Conservation (phyloP, 2,888 invertebrate species). For the Barypeithes pellucidus region DNA sequence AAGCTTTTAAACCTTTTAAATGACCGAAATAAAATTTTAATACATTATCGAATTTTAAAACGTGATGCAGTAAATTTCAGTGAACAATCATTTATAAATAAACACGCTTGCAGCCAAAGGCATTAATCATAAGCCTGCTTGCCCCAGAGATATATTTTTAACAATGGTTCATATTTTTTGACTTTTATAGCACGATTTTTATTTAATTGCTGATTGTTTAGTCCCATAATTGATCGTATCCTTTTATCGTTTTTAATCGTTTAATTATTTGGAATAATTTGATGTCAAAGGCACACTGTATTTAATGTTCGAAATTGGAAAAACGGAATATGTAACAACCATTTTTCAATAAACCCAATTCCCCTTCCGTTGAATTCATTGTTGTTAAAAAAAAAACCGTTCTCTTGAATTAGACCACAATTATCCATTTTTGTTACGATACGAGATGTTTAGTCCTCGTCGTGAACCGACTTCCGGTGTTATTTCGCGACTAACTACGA, state of each 20-base stretch:
- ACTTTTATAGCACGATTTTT: constrained; percentile 24
- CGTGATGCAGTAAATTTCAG: constrained; percentile 20
- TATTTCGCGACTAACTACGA: constrained; percentile 47
- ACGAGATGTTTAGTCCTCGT: constrained; percentile 22
- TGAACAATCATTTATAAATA: constrained; percentile 28
- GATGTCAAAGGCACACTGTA: no score
- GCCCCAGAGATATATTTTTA: constrained; percentile 18
- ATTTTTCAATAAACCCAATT: no score
- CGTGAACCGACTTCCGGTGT: constrained; percentile 40
- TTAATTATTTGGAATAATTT: no score
- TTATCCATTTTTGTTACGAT: constrained; percentile 8
- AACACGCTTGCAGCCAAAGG: constrained; percentile 8
- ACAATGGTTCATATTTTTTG: constrained; percentile 21
- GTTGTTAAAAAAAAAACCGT: no score
- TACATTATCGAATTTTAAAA: constrained; percentile 7
- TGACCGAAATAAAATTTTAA: constrained; percentile 27
- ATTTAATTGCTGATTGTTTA: constrained; percentile 10
- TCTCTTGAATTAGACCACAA: no score
- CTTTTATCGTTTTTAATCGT: constrained; percentile 1
- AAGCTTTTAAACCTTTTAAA: constrained; percentile 6
- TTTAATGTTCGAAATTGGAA: background rate
- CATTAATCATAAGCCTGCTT: constrained; percentile 18
- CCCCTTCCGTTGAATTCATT: no score
- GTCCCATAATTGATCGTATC: constrained; percentile 5
- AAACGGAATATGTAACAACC: no score